phyloP scores from a whole-genome alignment of 2,888 invertebrate species.

The Camptogramma bilineatum region DNA sequence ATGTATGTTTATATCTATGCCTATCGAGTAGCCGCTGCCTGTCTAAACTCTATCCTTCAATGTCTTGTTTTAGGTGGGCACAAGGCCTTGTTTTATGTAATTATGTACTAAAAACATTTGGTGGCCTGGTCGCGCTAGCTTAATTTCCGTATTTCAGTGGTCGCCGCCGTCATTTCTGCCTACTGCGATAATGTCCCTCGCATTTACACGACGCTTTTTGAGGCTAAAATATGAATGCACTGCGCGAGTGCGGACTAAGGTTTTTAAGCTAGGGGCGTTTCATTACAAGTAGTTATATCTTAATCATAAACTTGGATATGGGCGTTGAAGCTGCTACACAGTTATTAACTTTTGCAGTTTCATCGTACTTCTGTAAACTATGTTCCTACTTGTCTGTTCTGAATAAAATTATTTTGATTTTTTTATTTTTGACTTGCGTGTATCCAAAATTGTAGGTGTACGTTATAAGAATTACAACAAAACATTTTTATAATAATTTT shows the following conservation, averaged over 20 bases:
- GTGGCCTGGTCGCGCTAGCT: slow-evolving; percentile 12
- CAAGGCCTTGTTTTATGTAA: neutral
- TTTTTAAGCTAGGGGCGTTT: neutral
- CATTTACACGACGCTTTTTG: slow-evolving; percentile 35
- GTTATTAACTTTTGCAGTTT: no score
- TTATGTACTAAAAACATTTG: slow-evolving; percentile 13
- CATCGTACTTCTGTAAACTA: no score
- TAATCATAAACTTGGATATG: neutral
- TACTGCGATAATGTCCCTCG: slow-evolving; percentile 39
- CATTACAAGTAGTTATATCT: neutral
- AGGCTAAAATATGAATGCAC: slow-evolving; percentile 37
- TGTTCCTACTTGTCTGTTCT: no score
- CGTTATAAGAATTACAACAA: no score
- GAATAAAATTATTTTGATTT: no score
- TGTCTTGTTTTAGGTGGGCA: neutral
- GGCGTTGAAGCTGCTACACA: no score
- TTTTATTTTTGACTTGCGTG: no score
- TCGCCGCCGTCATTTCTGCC: slow-evolving; percentile 31
- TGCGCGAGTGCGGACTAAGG: slow-evolving; percentile 14
- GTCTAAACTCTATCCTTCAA: neutral
- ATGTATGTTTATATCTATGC: no score
- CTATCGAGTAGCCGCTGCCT: no score
- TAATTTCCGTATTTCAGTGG: slow-evolving; percentile 30
- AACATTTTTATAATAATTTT: no score
- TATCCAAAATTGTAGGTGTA: no score